A percentile compares a stretch with the other conserved stretches of the same genome.
These are phyloP conservation scores for Patagioenas fasciata DNA, from an alignment of 2,113 vertebrate species.

Conservation along the genomic window DNA sequence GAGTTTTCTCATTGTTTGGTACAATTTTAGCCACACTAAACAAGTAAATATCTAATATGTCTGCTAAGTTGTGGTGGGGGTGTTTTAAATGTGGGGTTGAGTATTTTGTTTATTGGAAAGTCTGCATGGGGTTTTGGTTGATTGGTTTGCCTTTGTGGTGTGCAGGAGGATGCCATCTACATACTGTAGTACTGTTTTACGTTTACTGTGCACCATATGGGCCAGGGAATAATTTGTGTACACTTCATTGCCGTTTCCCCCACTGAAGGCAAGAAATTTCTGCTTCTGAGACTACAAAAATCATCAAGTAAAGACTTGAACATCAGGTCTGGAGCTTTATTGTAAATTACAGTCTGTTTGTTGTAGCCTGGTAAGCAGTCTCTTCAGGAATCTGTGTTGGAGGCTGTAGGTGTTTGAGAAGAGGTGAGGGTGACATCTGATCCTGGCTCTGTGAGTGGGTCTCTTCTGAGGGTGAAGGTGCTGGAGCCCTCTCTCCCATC, in stretches of 20 bases:
- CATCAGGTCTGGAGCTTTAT: not conserved
- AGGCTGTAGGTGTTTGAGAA: not conserved
- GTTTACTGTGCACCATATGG: not conserved
- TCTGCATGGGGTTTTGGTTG: slow-evolving; percentile 2
- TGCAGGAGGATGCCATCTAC: not conserved
- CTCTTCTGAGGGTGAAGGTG: not conserved
- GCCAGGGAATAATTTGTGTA: not conserved
- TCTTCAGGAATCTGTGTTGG: rapidly evolving
- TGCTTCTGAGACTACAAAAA: not conserved
- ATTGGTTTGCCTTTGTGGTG: slow-evolving; percentile 25
- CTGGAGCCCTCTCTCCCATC: not conserved
- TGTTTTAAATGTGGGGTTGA: not conserved
- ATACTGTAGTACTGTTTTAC: not conserved
- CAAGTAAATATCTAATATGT: not conserved
- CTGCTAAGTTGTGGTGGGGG: not conserved
- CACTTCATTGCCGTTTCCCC: not conserved
- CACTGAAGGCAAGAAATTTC: not conserved
- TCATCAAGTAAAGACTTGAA: not conserved
- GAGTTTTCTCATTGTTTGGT: not conserved
- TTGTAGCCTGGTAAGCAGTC: not conserved
- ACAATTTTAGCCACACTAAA: not conserved
- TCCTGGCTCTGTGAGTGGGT: not conserved
- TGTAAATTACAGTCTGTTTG: not conserved
- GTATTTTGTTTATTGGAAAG: not conserved
- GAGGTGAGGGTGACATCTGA: not conserved